A percentile compares a stretch with the other conserved stretches of the same genome.
Evolutionary conservation across 2,797 vertebrate species (phyloP).

Genomic region (Chaunax sp.): DNA sequence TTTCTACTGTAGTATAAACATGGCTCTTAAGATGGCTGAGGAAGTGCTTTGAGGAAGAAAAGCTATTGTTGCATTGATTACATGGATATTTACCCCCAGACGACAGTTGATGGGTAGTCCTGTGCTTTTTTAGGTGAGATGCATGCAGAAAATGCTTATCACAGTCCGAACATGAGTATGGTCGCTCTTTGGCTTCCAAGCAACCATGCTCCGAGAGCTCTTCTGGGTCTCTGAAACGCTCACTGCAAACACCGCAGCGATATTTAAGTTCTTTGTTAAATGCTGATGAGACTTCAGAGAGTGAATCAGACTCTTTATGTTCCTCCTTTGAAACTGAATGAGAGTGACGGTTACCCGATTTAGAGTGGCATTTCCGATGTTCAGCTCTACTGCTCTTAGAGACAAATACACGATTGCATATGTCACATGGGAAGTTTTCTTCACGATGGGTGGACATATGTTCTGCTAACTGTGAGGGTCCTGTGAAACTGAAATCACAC

Average conservation of each 20-base stretch:
- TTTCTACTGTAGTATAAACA: conserved; percentile 29
- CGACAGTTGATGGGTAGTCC: conserved; percentile 67
- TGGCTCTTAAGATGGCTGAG: conserved; percentile 79
- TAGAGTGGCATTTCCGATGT: conserved; percentile 82
- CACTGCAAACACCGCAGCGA: conserved; percentile 79
- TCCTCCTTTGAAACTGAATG: conserved; percentile 49
- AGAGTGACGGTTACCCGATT: conserved; percentile 36
- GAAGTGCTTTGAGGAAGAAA: conserved; percentile 70
- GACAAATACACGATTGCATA: conserved; percentile 81
- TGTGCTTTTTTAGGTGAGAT: conserved; percentile 85
- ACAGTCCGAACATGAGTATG: conserved; percentile 79
- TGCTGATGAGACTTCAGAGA: conserved; percentile 23
- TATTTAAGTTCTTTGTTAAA: conserved; percentile 72
- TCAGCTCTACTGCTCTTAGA: conserved; percentile 84
- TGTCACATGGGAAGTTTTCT: conserved; percentile 87
- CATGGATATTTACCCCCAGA: conserved; percentile 71
- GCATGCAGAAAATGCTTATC: conserved; percentile 81
- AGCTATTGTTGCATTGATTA: conserved; percentile 76
- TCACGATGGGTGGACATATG: conserved; percentile 84
- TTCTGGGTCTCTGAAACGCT: conserved; percentile 79
- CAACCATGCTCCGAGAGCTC: conserved; percentile 85
- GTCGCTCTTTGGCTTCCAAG: conserved; percentile 73
- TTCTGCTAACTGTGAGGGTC: conserved; percentile 77
- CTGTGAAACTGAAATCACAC: conserved; percentile 81
- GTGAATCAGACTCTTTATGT: conserved; percentile 18